phyloP scores from a whole-genome alignment of 2,113 vertebrate genomes.

The Tympanuchus pallidicinctus region DNA sequence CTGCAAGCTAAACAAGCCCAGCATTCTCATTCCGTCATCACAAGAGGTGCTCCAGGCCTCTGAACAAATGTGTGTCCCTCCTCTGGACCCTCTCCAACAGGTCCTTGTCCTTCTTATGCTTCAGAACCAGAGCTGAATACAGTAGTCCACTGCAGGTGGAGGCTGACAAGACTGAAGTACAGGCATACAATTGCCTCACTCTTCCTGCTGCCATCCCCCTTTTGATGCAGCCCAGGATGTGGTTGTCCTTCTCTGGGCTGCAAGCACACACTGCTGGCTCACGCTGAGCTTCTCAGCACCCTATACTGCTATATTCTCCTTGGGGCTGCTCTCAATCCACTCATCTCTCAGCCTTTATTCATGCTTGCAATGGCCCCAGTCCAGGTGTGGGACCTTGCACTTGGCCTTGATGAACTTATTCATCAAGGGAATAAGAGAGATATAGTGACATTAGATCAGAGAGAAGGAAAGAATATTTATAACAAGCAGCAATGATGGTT shows the following conservation, averaged over 20 bases:
- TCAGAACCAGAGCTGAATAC: not conserved
- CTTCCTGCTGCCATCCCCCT: not conserved
- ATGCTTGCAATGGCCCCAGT: not conserved
- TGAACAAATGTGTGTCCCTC: not conserved
- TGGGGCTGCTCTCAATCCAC: not conserved
- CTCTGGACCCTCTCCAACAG: not conserved
- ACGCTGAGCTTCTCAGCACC: not conserved
- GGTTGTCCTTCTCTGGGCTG: not conserved
- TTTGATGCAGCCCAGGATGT: not conserved
- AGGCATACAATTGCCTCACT: not conserved
- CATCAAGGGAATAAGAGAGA: not conserved
- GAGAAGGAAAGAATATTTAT: not conserved
- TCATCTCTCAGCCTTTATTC: not conserved
- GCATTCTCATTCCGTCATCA: not conserved
- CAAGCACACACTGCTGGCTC: not conserved
- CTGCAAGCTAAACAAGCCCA: not conserved
- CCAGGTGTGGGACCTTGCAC: not conserved
- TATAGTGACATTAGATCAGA: not conserved
- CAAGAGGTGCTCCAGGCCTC: not conserved
- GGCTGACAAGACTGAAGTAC: not conserved
- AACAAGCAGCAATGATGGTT: not conserved
- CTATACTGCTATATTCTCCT: not conserved
- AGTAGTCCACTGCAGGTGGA: not conserved
- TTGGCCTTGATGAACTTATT: not conserved
- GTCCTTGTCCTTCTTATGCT: not conserved